Conservation (phyloP, 1,140 invertebrate species). For the Wasmannia auropunctata region DNA sequence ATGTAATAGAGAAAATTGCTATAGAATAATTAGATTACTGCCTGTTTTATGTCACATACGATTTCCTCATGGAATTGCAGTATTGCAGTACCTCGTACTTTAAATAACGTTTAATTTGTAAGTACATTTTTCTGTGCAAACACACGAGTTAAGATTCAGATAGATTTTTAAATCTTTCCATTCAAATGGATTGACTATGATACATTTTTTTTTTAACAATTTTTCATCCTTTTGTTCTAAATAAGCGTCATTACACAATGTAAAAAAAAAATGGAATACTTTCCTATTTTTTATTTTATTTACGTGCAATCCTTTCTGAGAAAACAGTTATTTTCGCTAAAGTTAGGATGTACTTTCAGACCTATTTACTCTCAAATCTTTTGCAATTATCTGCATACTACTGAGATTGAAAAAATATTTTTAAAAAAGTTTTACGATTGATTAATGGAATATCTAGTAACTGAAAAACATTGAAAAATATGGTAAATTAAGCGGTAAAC, state of each 20-base stretch:
- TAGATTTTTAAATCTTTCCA: background rate
- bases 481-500: background rate
- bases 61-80: slow-evolving; percentile 10
- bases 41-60: slow-evolving; percentile 17
- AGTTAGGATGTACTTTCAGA: background rate
- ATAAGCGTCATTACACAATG: slow-evolving; percentile 10
- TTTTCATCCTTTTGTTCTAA: slow-evolving; percentile 15
- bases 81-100: background rate
- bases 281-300: slow-evolving; percentile 9
- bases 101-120: slow-evolving; percentile 1
- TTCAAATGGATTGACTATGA: background rate
- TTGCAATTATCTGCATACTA: background rate
- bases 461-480: background rate
- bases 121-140: slow-evolving; percentile 7
- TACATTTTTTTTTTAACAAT: slow-evolving; percentile 17
- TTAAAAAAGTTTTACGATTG: background rate
- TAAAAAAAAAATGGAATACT: background rate
- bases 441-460: background rate
- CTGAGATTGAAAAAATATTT: background rate
- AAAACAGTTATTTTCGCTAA: slow-evolving; percentile 5
- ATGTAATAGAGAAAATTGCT: slow-evolving; percentile 19
- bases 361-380: background rate
- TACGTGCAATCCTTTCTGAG: background rate
- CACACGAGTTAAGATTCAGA: background rate
- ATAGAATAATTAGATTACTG: slow-evolving; percentile 29